phyloP scores from a whole-genome alignment of 2,888 invertebrate species.

The Suillia variegata region DNA sequence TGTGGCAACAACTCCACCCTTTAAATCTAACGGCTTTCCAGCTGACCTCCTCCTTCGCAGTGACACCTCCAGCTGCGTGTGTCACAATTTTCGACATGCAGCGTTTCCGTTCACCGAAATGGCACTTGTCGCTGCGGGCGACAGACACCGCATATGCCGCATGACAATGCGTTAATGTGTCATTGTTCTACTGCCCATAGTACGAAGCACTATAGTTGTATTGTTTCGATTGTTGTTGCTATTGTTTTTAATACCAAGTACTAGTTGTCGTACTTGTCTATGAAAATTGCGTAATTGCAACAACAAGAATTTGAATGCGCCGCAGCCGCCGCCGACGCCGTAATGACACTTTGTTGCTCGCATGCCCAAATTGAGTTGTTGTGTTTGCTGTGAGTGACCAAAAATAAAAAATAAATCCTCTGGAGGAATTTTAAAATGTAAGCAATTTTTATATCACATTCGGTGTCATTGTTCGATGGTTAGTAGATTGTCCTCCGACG shows the following conservation, averaged over 20 bases:
- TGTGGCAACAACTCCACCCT: too few species aligned
- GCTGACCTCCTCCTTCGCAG: too few species aligned
- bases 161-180: conserved; percentile 19
- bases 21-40: too few species aligned
- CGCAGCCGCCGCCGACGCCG: background rate
- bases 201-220: too few species aligned
- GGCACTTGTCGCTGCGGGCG: conserved; percentile 13
- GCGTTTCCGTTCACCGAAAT: conserved; percentile 1
- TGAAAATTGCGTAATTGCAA: background rate
- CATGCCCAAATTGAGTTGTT: background rate
- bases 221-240: too few species aligned
- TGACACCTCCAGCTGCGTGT: conserved; percentile 1
- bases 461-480: too few species aligned
- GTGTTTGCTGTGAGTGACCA: background rate
- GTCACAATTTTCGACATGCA: conserved; percentile 24
- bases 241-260: background rate
- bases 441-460: too few species aligned
- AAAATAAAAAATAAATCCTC: too few species aligned
- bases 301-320: background rate
- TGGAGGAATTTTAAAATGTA: too few species aligned
- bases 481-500: too few species aligned
- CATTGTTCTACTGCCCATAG: conserved; percentile 11
- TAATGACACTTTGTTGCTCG: background rate
- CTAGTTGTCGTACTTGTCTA: background rate
- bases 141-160: conserved; percentile 1